Evolutionary conservation across 2,797 vertebrate species (phyloP), one percentile per base, ranked within the genome.

Genomic region (Typhlichthys subterraneus): DNA sequence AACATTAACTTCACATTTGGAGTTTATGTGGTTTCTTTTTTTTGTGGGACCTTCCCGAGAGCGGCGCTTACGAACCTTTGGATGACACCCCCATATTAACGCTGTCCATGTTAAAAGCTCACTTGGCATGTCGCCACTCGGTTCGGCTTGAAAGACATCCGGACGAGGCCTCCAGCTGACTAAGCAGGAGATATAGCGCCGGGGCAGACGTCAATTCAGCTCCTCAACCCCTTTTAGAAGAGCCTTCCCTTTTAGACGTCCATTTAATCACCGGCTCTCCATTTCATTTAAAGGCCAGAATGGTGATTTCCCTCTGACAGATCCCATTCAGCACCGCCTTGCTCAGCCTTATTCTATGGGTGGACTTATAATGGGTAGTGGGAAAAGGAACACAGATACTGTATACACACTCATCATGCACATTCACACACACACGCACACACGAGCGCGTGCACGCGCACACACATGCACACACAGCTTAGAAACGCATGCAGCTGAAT

Each of bases 261-360:
- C 59, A 53, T 81, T 70, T 76, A 72, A 78, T 76, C 64, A 74
- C 14, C 17, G 45, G 54, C 67, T 56, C 56, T 57, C 74, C 65
- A 69, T 80, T 76, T 85, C 51, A 78, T 75, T 72, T 38, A 70
- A 67, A 65, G 31, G 38, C 19, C 53, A 15, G 45, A 11, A 23
- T 33, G 54, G 45, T 45, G 46, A 58, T 63, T 72, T 72, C 65
- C 57, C 54, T 46, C 13, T n/a, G 53, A 77, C 53, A 45, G 57
- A 9, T 53, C 55, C 56, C 60, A 33, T 63, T 54, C 61, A 55
- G 52, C 45, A 23, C 6, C 11, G 17, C 3, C 15, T 29, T n/a
- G 17, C 65, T 80, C 61, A 62, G 61, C 67, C 52, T 50, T 49
- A 12, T 59, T 47, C 72, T 70, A 10, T 46, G 67, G 55, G 71